These are phyloP conservation scores for Sebastes schlegelii DNA, from an alignment of 2,113 vertebrate genomes.

Conservation along the genomic window DNA sequence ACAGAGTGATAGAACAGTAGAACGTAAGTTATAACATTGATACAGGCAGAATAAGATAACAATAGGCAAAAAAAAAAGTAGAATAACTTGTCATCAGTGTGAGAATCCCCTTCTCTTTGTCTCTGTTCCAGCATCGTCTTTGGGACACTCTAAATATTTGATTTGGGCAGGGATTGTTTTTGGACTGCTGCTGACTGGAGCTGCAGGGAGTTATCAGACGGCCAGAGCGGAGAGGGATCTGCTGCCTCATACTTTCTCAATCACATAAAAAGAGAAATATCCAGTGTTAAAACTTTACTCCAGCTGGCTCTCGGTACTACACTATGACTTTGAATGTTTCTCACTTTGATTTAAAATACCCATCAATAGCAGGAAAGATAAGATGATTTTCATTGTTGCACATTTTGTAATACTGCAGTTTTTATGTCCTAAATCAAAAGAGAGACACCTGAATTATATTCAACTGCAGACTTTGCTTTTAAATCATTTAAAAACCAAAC, in stretches of 20 bases:
- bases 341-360: constrained; percentile 37
- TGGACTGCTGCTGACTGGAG: constrained; percentile 23
- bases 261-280: constrained; percentile 7
- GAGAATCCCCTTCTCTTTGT: constrained; percentile 21
- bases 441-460: constrained; percentile 54
- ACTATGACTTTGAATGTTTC: constrained; percentile 1
- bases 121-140: constrained; percentile 13
- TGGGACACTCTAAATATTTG: constrained; percentile 26
- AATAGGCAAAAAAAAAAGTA: neutral
- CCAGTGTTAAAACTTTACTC: neutral
- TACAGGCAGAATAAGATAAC: neutral
- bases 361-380: constrained; percentile 46
- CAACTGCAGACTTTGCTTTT: constrained; percentile 18
- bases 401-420: constrained; percentile 9
- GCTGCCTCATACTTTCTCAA: constrained; percentile 21
- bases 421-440: constrained; percentile 31
- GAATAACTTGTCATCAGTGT: neutral
- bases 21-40: neutral
- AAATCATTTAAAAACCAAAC: constrained; percentile 48
- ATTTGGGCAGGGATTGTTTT: constrained; percentile 24
- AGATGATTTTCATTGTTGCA: constrained; percentile 23
- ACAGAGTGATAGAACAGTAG: neutral
- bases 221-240: constrained; percentile 20
- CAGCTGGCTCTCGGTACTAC: constrained; percentile 37
- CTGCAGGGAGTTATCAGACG: constrained; percentile 35